phyloP scores from a whole-genome alignment of 2,888 invertebrate species.

The Scaeva pyrastri region DNA sequence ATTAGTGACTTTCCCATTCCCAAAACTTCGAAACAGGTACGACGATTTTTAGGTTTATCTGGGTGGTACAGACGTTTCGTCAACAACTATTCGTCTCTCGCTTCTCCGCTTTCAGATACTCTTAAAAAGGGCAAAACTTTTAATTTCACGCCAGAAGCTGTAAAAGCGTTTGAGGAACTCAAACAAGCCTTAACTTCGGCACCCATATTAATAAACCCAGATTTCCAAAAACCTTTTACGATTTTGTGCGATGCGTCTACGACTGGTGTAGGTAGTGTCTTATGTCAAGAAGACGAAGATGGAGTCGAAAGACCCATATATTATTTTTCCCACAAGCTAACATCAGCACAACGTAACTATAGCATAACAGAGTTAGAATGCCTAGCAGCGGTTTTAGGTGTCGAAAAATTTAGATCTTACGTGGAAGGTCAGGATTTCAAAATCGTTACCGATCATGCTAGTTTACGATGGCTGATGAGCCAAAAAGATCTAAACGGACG shows the following conservation, averaged over 20 bases:
- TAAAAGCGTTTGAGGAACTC: background rate
- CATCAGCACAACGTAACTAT: constrained; percentile 45
- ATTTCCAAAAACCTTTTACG: constrained; percentile 44
- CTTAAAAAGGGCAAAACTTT: constrained; percentile 11
- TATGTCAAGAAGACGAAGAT: constrained; percentile 25
- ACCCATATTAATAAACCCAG: constrained; percentile 40
- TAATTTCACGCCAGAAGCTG: background rate
- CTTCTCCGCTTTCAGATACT: constrained; percentile 1
- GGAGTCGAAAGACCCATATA: constrained; percentile 30
- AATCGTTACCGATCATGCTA: constrained; percentile 31
- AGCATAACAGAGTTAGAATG: constrained; percentile 56
- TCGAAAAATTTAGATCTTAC: constrained; percentile 58
- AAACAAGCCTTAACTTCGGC: constrained; percentile 10
- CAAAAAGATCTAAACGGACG: too few relatives aligned
- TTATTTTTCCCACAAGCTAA: constrained; percentile 43
- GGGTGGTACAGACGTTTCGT: background rate
- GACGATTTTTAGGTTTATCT: constrained; percentile 6
- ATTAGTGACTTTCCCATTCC: constrained; percentile 4
- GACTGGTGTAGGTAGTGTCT: constrained; percentile 41
- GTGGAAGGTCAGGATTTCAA: constrained; percentile 40
- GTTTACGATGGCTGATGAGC: background rate
- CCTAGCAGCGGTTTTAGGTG: constrained; percentile 45
- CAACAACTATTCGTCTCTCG: background rate
- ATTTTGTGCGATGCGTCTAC: constrained; percentile 52
- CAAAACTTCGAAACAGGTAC: background rate